Base-by-base conservation (phyloP, 2,113 vertebrate genomes). In the Gymnarchus niloticus region DNA sequence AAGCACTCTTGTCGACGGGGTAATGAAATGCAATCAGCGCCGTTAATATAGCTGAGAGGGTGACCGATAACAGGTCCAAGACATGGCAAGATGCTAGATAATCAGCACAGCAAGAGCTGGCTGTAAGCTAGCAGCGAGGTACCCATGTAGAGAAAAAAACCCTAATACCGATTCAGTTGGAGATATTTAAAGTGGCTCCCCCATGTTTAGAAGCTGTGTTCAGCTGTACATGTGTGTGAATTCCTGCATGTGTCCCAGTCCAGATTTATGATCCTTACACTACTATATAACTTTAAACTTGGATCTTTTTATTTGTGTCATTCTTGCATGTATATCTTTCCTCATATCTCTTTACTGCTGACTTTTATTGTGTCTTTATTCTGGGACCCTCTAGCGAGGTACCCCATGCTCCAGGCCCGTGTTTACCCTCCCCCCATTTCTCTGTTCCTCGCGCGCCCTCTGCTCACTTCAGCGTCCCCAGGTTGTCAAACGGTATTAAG, bases 21-120 rank as follows among this genome's bases (percentile, higher is more conserved):
- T 85, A 77, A 88, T 86, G 54, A 83, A 88, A 87, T 83, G 69
- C 56, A 65, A 28, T 73, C 19, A 25, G 46, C 28, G 28, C 17
- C 28, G 12, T 81, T 14, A 85, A 25, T 65, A 14, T 77, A 69
- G 41, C 41, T 25, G 23, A 6, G 56, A 56, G 17, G 44, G 3
- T 19, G 25, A 46, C 65, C 28, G 41, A 77, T 33, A 37, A 17
- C 17, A n/a, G 73, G 49, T 83, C 78, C 51, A 84, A 81, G 86
- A 84, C 84, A 52, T 14, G 56, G 23, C 83, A 46, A 81, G 86
- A 81, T 17, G 21, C 85, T 41, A 12, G 77, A 57, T 69, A 65
- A 87, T 82, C 83, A 37, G 23, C 48, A 69, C 48, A 33, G 1
- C 17, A 28, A 81, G 83, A 51, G 59, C 33, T 25, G 52, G 61